Base-by-base conservation (phyloP, 2,113 vertebrate species). In the Garra rufa region DNA sequence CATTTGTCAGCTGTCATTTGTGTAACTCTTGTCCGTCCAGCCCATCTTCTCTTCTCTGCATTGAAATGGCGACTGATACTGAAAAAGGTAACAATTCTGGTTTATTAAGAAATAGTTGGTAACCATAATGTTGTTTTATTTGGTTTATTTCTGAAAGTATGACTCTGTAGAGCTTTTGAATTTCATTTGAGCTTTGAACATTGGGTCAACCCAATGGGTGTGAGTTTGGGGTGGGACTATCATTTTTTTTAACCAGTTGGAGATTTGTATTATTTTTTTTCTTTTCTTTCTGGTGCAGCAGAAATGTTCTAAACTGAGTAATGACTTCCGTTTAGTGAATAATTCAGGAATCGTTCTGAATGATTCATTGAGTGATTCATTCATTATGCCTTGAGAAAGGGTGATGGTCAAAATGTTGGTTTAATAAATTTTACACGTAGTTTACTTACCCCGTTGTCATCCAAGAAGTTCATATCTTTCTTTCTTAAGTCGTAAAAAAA, bases 1-100 rank as follows among this genome's bases (percentile, higher is more conserved):
- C 78, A 85, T 87, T 41, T 34, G 84, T 92, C 91, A 88, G 82
- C 88, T 84, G 88, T 85, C 82, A 55, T 26, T 17, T 50, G 43
- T 38, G 70, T 13, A 81, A 41, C 48, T 44, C 52, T 43, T 73
- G 17, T 73, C 28, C 48, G 76, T 17, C 38, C 50, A 9, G 52
- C 44, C 75, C 75, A 44, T 74, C 74, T n/a, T 48, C 55, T 44
- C 8, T 44, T 78, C 52, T 19, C 21, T 57, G 52, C 2, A 0
- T 24, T 41, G 21, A 30, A 48, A 57, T 76, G 10, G 10, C 3
- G 50, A 34, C 30, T 24, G 30, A n/a, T 19, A 34, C 9, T 11
- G 48, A 52, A 9, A 78, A 6, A 24, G 76, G 13, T 9, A 43
- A 6, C 13, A 9, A 1, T 57, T 57, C 11, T 21, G 10, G 10